phyloP scores from a whole-genome alignment of 1,140 invertebrate genomes.

The Heterodera schachtii region DNA sequence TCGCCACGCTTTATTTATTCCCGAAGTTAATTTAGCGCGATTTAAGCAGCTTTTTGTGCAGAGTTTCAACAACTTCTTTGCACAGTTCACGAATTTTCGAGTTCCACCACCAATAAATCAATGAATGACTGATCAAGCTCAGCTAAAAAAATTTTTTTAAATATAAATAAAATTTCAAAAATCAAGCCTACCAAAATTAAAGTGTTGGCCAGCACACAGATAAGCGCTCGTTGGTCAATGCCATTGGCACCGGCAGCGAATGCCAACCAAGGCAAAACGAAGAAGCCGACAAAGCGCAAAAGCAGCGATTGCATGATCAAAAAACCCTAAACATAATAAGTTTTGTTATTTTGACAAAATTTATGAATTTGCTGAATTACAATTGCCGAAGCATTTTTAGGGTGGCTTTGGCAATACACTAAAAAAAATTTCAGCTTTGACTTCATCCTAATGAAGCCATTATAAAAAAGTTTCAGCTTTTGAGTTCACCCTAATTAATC shows the following conservation, averaged over 20 bases:
- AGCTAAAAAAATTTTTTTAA: slow-evolving; percentile 2
- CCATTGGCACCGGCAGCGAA: neutral
- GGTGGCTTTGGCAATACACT: too few relatives aligned
- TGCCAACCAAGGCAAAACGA: slow-evolving; percentile 5
- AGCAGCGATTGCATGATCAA: neutral
- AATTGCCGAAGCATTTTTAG: too few relatives aligned
- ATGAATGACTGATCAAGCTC: slow-evolving; percentile 8
- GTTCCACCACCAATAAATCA: slow-evolving; percentile 26
- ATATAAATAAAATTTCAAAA: neutral
- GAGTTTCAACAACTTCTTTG: slow-evolving; percentile 8
- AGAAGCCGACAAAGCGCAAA: slow-evolving; percentile 2
- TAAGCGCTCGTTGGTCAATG: neutral
- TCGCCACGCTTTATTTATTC: too few relatives aligned
- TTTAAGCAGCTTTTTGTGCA: neutral
- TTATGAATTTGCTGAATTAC: too few relatives aligned
- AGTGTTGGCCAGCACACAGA: slow-evolving; percentile 10
- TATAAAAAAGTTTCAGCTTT: too few relatives aligned
- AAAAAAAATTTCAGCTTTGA: too few relatives aligned
- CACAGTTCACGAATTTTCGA: slow-evolving; percentile 2
- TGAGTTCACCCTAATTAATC: too few relatives aligned
- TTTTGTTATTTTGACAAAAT: too few relatives aligned
- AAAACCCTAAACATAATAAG: neutral
- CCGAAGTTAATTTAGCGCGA: neutral
- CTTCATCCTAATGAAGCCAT: too few relatives aligned
- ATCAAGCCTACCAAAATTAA: slow-evolving; percentile 23